Conservation (phyloP, 2,888 invertebrate genomes). For the Platycheirus albimanus region DNA sequence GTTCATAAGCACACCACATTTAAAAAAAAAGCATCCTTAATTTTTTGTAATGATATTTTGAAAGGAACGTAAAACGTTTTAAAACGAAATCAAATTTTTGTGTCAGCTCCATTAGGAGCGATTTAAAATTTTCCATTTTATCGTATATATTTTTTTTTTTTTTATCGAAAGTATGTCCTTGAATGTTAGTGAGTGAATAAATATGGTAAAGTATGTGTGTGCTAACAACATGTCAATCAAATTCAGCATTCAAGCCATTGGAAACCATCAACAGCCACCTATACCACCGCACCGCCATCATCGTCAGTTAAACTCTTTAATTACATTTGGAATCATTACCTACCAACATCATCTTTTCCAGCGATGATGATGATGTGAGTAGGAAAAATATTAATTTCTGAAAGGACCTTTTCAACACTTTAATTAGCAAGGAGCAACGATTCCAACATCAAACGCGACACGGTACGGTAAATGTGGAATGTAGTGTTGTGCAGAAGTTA, state of each 20-base stretch:
- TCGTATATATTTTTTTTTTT: not conserved
- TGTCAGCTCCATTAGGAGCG: conserved; percentile 26
- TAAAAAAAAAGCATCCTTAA: not conserved
- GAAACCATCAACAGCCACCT: conserved; percentile 20
- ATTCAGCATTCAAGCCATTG: conserved; percentile 32
- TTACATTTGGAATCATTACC: conserved; percentile 40
- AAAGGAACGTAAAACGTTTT: conserved; percentile 7
- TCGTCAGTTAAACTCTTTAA: conserved; percentile 40
- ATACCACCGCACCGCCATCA: no score
- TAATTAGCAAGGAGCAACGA: conserved; percentile 22
- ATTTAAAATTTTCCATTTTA: conserved; percentile 12
- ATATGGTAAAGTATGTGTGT: not conserved
- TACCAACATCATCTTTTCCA: not conserved
- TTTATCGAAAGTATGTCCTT: not conserved
- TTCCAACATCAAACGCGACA: no score
- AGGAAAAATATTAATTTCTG: conserved; percentile 6
- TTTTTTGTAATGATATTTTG: conserved; percentile 2
- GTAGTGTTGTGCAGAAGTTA: no score
- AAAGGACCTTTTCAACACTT: conserved; percentile 20
- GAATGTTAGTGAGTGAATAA: not conserved
- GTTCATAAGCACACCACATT: not conserved
- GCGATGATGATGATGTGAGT: not conserved
- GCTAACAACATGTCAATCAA: conserved; percentile 56
- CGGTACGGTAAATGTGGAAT: no score
- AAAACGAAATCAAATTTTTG: conserved; percentile 23